phyloP scores from a whole-genome alignment of 2,797 vertebrate genomes.

The Hippocampus kuda region DNA sequence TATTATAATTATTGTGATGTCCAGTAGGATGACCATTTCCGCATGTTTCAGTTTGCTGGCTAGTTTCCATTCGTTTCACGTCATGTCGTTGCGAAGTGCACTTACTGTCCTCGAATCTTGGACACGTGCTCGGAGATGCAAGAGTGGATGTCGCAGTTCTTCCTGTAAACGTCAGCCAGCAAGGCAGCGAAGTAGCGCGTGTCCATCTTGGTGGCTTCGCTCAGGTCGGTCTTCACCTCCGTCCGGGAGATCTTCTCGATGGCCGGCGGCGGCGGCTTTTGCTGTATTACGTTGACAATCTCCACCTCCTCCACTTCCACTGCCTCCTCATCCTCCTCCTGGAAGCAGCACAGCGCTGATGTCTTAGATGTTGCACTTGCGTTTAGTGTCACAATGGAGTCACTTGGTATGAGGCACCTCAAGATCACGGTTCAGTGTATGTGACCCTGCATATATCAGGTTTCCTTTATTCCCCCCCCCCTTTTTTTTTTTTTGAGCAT shows the following conservation, averaged over 20 bases:
- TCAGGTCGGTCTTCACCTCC: conserved; percentile 22
- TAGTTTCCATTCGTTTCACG: no score
- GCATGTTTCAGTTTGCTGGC: no score
- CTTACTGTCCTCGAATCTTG: conserved; percentile 82
- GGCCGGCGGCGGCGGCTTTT: conserved; percentile 2
- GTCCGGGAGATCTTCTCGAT: conserved; percentile 14
- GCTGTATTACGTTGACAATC: conserved; percentile 41
- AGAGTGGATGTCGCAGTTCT: conserved; percentile 80
- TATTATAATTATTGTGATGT: not conserved
- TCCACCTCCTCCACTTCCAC: conserved; percentile 51
- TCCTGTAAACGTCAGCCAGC: conserved; percentile 85
- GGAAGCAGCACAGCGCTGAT: not conserved
- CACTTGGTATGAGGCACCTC: no score
- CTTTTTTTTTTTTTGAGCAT: not conserved
- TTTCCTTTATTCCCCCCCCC: no score
- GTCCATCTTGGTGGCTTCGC: conserved; percentile 69
- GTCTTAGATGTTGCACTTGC: not conserved
- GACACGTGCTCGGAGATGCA: conserved; percentile 82
- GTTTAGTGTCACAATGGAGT: not conserved
- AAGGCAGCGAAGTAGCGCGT: conserved; percentile 90
- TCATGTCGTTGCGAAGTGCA: not conserved
- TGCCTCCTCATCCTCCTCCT: conserved; percentile 1
- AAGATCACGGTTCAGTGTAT: no score
- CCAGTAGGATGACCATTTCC: no score
- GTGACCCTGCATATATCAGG: no score